Conservation (phyloP, 2,113 vertebrate genomes). For the Mustela lutreola region DNA sequence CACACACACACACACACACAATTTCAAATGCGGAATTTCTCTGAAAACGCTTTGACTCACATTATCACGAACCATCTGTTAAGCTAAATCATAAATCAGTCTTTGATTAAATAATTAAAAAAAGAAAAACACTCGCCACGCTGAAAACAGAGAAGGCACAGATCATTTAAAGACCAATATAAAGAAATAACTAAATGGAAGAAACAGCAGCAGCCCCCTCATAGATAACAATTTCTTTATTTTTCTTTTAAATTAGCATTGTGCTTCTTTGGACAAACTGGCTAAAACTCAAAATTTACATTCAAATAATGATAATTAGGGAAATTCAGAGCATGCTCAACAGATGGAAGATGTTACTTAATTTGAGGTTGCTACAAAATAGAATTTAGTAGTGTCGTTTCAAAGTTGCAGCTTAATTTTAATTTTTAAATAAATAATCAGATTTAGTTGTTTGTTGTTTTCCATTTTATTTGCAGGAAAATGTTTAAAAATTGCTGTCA, state of each 20-base stretch:
- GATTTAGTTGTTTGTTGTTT: conserved; percentile 54
- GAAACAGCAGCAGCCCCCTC: conserved; percentile 69
- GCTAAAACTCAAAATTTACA: conserved; percentile 87
- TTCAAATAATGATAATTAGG: conserved; percentile 89
- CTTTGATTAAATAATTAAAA: conserved; percentile 87
- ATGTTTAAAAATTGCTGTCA: conserved; percentile 59
- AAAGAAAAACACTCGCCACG: conserved; percentile 61
- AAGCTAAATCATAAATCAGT: conserved; percentile 87
- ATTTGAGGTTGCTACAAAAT: conserved; percentile 84
- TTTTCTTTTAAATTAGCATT: conserved; percentile 81
- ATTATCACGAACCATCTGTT: conserved; percentile 84
- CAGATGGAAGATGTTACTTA: conserved; percentile 88
- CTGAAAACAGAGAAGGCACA: conserved; percentile 70
- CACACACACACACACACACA: background rate
- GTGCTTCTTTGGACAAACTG: conserved; percentile 84
- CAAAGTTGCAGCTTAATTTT: conserved; percentile 81
- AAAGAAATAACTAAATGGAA: conserved; percentile 81
- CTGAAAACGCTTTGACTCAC: conserved; percentile 81
- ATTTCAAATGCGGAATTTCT: conserved; percentile 70
- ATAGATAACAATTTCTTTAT: conserved; percentile 74
- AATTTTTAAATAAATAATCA: conserved; percentile 74
- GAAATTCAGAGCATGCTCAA: conserved; percentile 85
- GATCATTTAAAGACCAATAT: conserved; percentile 74
- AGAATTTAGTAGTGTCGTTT: conserved; percentile 84
- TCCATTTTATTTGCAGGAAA: conserved; percentile 59